Base-by-base conservation (phyloP, 2,888 invertebrate species). In the Rhingia rostrata region DNA sequence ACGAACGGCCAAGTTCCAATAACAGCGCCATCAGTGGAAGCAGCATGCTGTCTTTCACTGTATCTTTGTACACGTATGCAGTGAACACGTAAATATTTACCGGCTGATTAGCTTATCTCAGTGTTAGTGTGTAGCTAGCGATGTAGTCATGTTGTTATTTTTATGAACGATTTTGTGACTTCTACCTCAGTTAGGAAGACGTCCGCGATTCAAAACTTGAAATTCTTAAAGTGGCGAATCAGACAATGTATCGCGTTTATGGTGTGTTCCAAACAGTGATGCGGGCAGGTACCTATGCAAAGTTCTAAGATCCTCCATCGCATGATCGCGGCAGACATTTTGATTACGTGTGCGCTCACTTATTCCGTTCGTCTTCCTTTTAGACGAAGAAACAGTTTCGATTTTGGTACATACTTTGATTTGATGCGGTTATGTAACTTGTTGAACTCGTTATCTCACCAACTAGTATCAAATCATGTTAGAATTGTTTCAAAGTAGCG, bases 31-130 rank as follows among this genome's bases (percentile, higher is more conserved):
- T n/a, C n/a, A n/a, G n/a, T n/a, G n/a, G n/a, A n/a, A n/a, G 41
- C 49, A 47, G 39, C 60, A 63, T 63, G 61, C 61, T 72, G 35
- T 53, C 33, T 37, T 30, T 30, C 33, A 12, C 9, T 7, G 7
- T 35, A 14, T 5, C 43, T 14, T 32, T 61, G 77, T 66, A 83
- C 69, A 79, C 79, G 79, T 79, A 83, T 69, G 69, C 83, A 69
- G 7, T 53, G 47, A 43, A 69, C 63, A 79, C 72, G 80, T 80
- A 84, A 84, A 80, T 66, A 84, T 84, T 75, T 84, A 80, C 84
- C 84, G 84, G 80, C 84, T 80, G 80, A 66, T 67, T 63, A 37
- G 53, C 37, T n/a, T 53, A 51, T 22, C 14, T 4, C 49, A 35
- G 14, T 64, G 66, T 74, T 14, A 58, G 64, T 41, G 49, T 10